Conservation (phyloP, 2,113 vertebrate genomes). For the Eubucco bourcierii region DNA sequence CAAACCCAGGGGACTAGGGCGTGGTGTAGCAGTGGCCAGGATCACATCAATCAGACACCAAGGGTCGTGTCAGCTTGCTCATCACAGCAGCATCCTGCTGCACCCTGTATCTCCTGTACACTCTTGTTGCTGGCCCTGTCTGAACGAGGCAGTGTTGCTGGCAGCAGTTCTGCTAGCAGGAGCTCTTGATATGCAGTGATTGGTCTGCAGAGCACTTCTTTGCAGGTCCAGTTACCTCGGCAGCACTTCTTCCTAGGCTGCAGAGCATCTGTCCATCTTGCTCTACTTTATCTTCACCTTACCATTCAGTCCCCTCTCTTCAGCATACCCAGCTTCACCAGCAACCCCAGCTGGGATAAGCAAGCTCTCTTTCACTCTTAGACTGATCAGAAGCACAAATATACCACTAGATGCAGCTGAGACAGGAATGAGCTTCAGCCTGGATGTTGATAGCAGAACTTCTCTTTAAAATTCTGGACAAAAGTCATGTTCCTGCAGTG, state of each 20-base stretch:
- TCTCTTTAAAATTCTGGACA: background rate
- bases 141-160: background rate
- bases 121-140: too few relatives aligned
- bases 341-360: background rate
- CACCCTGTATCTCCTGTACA: background rate
- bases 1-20: rapidly evolving
- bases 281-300: background rate
- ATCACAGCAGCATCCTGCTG: rapidly evolving
- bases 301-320: background rate
- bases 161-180: background rate
- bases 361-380: background rate
- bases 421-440: background rate
- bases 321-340: background rate
- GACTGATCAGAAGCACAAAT: background rate
- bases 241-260: background rate
- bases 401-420: background rate
- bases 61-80: rapidly evolving
- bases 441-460: background rate
- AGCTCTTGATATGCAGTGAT: background rate
- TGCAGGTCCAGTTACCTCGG: background rate
- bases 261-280: background rate
- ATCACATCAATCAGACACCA: background rate
- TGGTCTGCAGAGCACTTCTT: background rate
- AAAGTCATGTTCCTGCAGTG: slow-evolving; percentile 1
- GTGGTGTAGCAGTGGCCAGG: rapidly evolving